A percentile compares a stretch with the other conserved stretches of the same genome.
phyloP scores from a whole-genome alignment of 1,140 invertebrate species.

The Meloidogyne chitwoodi region DNA sequence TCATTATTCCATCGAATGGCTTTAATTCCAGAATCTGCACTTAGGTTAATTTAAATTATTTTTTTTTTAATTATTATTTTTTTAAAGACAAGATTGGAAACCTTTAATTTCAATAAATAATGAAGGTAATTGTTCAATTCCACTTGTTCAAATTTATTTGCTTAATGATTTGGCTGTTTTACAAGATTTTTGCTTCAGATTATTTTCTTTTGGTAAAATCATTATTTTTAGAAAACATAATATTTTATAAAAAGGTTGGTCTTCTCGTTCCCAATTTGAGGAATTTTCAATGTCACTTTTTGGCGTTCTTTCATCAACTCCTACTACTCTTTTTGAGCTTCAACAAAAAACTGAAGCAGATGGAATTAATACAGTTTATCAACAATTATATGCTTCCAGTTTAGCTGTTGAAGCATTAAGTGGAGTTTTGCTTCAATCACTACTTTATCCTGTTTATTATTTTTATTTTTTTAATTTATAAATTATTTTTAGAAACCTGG shows the following conservation, averaged over 20 bases:
- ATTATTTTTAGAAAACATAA: background rate
- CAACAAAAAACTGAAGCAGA: background rate
- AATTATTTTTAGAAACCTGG: slow-evolving; percentile 22
- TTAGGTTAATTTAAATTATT: slow-evolving; percentile 15
- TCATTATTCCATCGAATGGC: slow-evolving; percentile 33
- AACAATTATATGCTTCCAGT: slow-evolving; percentile 32
- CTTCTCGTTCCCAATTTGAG: slow-evolving; percentile 31
- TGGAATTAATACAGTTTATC: background rate
- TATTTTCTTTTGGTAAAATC: slow-evolving; percentile 23
- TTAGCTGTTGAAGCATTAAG: slow-evolving; percentile 39
- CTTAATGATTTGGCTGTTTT: slow-evolving; percentile 36
- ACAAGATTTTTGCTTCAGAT: slow-evolving; percentile 32
- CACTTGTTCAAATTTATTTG: slow-evolving; percentile 41
- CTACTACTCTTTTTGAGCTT: slow-evolving; percentile 20
- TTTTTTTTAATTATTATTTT: background rate
- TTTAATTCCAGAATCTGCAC: slow-evolving; percentile 33
- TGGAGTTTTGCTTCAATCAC: slow-evolving; percentile 28
- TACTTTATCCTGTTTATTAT: slow-evolving; percentile 22
- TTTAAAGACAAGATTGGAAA: slow-evolving; percentile 32
- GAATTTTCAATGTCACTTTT: slow-evolving; percentile 50
- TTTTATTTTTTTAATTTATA: background rate
- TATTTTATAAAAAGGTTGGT: slow-evolving; percentile 27
- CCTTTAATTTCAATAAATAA: slow-evolving; percentile 7
- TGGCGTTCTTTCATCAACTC: slow-evolving; percentile 42
- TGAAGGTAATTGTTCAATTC: slow-evolving; percentile 11